Base-by-base conservation (phyloP, 2,113 vertebrate species). In the Gavialis gangeticus region DNA sequence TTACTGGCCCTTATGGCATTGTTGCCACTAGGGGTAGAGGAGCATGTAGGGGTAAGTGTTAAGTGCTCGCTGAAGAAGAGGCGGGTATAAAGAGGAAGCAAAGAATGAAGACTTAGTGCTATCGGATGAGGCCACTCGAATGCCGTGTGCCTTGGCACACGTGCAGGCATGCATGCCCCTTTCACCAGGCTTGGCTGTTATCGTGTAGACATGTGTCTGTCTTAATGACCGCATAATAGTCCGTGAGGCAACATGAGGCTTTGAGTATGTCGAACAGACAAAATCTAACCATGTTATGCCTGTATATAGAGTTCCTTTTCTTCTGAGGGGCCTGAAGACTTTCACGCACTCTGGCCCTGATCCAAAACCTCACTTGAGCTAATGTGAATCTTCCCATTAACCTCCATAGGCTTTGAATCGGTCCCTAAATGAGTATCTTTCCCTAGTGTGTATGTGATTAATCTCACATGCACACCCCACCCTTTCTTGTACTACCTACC, bases 101-200 rank as follows among this genome's bases (percentile, higher is more conserved):
- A 46, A 88, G 62, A 71, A 58, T 27, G 1, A 0, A 2, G 15
- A 1, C 27, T 11, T 28, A 15, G 3, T n/a, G 17, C 18, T n/a
- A 56, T 27, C 10, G 17, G 7, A 24, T 46, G 21, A 46, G 69
- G 22, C 21, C 25, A n/a, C 17, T 57, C 16, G 25, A n/a, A 17
- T 28, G 55, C 25, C 54, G 19, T 10, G 17, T 8, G 17, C 17
- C 3, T 27, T n/a, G 55, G 10, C 27, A 55, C 5, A 5, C 8
- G 46, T 28, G 24, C 22, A 46, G 73, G 75, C 12, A 25, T 28
- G 14, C 56, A 56, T 56, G 73, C 13, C 75, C 16, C 46, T 7
- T 75, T 24, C 5, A 4, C 5, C 4, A 55, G 16, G 46, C 27
- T 57, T 56, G 55, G 75, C 17, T 54, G 25, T 55, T 54, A 76